Evolutionary conservation across 2,113 vertebrate species (phyloP).

Genomic region (Bubalus kerabau): DNA sequence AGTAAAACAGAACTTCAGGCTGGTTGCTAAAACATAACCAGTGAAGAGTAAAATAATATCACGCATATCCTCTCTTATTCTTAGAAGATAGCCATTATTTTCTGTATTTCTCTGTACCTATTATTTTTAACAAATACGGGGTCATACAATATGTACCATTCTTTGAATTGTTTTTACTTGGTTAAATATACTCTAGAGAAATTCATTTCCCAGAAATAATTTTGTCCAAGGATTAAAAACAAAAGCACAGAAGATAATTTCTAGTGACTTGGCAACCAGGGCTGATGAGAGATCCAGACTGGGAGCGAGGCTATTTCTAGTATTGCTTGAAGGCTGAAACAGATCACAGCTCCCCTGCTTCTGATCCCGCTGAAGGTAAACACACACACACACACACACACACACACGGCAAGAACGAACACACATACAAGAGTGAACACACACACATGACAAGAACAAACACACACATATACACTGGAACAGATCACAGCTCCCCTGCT

Average conservation of each 20-base stretch:
- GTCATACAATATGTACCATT: not conserved
- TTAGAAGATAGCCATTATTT: not conserved
- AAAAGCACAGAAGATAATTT: slow-evolving; percentile 31
- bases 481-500: not conserved
- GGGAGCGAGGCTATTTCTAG: slow-evolving; percentile 11
- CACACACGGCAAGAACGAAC: not conserved
- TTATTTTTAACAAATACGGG: not conserved
- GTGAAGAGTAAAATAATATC: not conserved
- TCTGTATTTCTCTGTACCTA: not conserved
- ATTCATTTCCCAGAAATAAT: not conserved
- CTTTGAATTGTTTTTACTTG: slow-evolving; percentile 4
- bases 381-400: not conserved
- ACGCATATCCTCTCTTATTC: not conserved
- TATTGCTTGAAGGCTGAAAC: slow-evolving; percentile 5
- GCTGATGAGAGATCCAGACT: not conserved
- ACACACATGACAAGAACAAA: no score
- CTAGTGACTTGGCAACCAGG: slow-evolving; percentile 16
- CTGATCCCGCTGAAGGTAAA: not conserved
- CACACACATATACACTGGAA: not conserved
- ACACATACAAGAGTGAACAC: not conserved
- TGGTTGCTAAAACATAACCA: not conserved
- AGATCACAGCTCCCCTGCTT: not conserved
- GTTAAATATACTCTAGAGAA: slow-evolving; percentile 17
- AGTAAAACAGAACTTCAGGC: not conserved
- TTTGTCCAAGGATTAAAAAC: slow-evolving; percentile 12